Conservation (phyloP, 2,888 invertebrate genomes). For the Actias luna region DNA sequence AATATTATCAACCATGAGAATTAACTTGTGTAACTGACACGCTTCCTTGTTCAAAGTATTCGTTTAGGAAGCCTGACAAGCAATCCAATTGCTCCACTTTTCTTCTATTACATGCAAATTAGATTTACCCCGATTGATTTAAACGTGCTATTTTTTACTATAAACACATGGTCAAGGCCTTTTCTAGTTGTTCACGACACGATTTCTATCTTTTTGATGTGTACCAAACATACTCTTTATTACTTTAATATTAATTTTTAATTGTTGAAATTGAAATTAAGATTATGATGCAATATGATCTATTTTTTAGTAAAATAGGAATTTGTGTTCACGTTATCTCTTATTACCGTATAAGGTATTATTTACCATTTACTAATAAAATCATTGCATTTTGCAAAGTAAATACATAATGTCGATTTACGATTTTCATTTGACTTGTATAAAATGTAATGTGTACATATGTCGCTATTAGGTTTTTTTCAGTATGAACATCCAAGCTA, state of each 20-base stretch:
- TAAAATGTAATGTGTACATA: no score
- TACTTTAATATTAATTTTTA: neutral
- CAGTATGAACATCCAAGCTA: no score
- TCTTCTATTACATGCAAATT: conserved; percentile 24
- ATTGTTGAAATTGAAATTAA: no score
- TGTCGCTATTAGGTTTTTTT: no score
- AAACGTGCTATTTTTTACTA: neutral
- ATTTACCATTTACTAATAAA: no score
- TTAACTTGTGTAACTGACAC: neutral
- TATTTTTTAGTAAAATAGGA: no score
- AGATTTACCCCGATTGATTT: neutral
- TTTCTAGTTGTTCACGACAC: neutral
- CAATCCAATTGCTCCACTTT: conserved; percentile 52
- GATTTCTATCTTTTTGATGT: neutral
- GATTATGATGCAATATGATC: no score
- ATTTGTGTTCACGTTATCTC: no score
- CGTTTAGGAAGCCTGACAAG: conserved; percentile 37
- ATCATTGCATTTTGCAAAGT: no score
- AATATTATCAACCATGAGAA: neutral
- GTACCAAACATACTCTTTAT: neutral
- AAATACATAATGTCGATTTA: no score
- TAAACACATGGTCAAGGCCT: neutral
- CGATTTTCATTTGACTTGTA: no score
- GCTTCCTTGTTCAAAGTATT: neutral
- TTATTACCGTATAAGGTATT: no score